These are phyloP conservation scores for Galeopterus variegatus DNA, from an alignment of 2,113 vertebrate genomes.

Conservation along the genomic window DNA sequence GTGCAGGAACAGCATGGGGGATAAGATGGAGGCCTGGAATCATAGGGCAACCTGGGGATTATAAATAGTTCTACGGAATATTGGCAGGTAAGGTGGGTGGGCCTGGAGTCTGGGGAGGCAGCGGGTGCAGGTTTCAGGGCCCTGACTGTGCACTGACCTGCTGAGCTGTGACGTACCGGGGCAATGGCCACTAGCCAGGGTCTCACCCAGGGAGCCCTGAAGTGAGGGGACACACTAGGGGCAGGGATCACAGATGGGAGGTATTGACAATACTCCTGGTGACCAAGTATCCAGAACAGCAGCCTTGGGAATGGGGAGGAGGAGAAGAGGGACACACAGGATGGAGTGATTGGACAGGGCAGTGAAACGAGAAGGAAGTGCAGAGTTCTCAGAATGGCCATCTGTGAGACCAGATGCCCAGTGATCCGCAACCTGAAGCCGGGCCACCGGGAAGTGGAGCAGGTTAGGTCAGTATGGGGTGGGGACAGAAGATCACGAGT, in stretches of 20 bases:
- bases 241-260: neutral
- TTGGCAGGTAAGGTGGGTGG: accelerated
- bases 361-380: accelerated
- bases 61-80: accelerated
- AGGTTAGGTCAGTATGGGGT: accelerated
- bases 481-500: accelerated
- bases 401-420: accelerated
- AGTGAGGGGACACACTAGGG: accelerated
- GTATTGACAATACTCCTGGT: neutral
- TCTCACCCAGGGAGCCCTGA: no score
- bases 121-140: accelerated
- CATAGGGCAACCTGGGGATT: accelerated
- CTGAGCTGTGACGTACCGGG: accelerated
- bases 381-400: accelerated
- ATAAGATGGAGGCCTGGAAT: accelerated
- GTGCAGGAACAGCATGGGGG: accelerated
- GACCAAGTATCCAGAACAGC: no score
- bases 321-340: accelerated
- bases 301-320: accelerated
- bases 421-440: accelerated
- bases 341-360: accelerated
- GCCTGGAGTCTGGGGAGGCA: accelerated
- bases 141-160: neutral
- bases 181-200: accelerated
- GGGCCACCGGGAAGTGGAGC: neutral